phyloP scores from a whole-genome alignment of 2,113 vertebrate genomes.

The Toxotes jaculatrix region DNA sequence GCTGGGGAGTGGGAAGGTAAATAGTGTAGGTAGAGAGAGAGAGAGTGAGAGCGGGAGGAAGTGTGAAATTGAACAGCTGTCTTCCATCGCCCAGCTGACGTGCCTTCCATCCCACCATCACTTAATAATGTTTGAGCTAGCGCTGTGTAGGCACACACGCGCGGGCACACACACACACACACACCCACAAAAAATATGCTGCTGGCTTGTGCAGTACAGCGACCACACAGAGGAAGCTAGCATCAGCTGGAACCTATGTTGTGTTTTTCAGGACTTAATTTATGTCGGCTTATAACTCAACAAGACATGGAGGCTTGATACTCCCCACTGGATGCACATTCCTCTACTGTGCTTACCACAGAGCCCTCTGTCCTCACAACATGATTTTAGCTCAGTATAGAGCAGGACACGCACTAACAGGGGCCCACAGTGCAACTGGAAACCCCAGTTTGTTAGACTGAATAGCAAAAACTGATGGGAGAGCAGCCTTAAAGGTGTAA shows the following conservation, averaged over 20 bases:
- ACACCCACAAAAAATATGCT: background rate
- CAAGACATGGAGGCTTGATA: slow-evolving; percentile 27
- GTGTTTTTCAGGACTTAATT: slow-evolving; percentile 52
- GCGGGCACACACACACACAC: background rate
- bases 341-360: background rate
- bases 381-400: slow-evolving; percentile 6
- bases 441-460: background rate
- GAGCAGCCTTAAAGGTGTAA: background rate
- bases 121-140: slow-evolving; percentile 54
- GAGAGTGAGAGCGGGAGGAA: slow-evolving; percentile 25
- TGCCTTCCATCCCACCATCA: slow-evolving; percentile 52
- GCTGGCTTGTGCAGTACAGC: slow-evolving; percentile 9
- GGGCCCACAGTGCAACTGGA: background rate
- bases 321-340: slow-evolving; percentile 38
- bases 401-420: background rate
- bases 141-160: slow-evolving; percentile 6
- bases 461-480: background rate
- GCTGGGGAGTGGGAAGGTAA: background rate
- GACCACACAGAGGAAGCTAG: slow-evolving; percentile 20
- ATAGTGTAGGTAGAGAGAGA: slow-evolving; percentile 11
- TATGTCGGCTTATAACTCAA: slow-evolving; percentile 55
- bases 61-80: slow-evolving; percentile 76
- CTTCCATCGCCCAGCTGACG: slow-evolving; percentile 52
- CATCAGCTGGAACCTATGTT: slow-evolving; percentile 33
- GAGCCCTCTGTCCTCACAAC: background rate